Base-by-base conservation (phyloP, 2,113 vertebrate genomes). In the Sebastes fasciatus region DNA sequence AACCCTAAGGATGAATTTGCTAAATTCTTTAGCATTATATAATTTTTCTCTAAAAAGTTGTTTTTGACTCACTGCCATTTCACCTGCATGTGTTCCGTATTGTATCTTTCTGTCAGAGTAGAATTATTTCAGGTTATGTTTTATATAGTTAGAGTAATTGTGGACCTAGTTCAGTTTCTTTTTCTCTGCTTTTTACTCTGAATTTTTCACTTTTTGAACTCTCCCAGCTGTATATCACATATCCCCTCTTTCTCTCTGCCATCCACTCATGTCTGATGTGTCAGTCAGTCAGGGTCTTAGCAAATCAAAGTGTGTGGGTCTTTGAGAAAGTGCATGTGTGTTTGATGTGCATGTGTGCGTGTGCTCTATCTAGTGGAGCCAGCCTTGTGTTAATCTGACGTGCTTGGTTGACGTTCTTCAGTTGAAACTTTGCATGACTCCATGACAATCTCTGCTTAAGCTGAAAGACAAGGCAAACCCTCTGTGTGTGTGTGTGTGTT, bases 311-410 rank as follows among this genome's bases (percentile, higher is more conserved):
- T 89, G 77, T 86, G 70, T 78, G 75, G 75, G 80, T 85, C 65
- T 80, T 63, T 82, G 12, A 49, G 71, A 60, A n/a, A 0, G 61
- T 66, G 67, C 23, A 17, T 23, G 72, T 74, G 73, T 60, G 34
- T 34, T 34, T 34, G 34, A 34, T 34, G 34, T 60, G 21, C 61
- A 60, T 40, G 74, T 60, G 74, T 79, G 69, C 12, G 60, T 58
- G 79, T 64, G 80, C 46, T 90, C 80, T 92, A 91, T 92, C 89
- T 90, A 60, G 84, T 83, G 78, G 68, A 90, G 89, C 85, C 90
- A 93, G 92, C 90, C 91, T 87, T 86, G 86, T 91, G 85, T 89
- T 94, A 93, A 94, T 93, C 93, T 93, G 93, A 92, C 91, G 57
- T 90, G 91, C 90, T 92, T 90, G 91, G 92, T 85, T 94, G 92